phyloP scores from a whole-genome alignment of 2,797 vertebrate species.

The Crypturellus tataupa region DNA sequence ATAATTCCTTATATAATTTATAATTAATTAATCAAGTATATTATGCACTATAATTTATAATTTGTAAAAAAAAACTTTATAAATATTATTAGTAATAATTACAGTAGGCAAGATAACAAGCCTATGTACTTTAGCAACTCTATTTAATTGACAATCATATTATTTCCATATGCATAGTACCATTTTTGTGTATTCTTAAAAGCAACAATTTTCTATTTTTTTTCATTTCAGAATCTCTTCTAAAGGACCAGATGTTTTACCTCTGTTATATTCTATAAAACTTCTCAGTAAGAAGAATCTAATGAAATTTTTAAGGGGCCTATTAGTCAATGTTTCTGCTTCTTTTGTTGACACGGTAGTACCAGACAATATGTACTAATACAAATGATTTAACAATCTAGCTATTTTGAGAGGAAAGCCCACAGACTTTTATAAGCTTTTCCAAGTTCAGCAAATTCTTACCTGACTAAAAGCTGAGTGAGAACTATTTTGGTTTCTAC shows the following conservation, averaged over 20 bases:
- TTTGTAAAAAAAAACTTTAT: not conserved
- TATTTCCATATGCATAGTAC: not conserved
- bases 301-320: not conserved
- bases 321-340: not conserved
- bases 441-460: not conserved
- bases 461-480: not conserved
- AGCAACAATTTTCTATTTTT: not conserved
- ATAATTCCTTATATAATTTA: not conserved
- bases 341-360: not conserved
- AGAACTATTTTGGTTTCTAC: not conserved
- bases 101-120: not conserved
- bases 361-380: not conserved
- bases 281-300: not conserved
- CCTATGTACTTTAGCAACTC: not conserved
- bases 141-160: not conserved
- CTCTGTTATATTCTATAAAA: not conserved
- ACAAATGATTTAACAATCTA: not conserved
- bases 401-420: not conserved
- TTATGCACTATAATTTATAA: not conserved
- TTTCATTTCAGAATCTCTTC: not conserved
- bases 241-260: not conserved
- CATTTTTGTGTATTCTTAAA: not conserved
- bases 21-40: not conserved
- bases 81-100: conserved; percentile 4
- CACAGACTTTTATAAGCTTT: not conserved